Conservation (phyloP, 1,140 invertebrate genomes). For the Zaprionus ornatus region DNA sequence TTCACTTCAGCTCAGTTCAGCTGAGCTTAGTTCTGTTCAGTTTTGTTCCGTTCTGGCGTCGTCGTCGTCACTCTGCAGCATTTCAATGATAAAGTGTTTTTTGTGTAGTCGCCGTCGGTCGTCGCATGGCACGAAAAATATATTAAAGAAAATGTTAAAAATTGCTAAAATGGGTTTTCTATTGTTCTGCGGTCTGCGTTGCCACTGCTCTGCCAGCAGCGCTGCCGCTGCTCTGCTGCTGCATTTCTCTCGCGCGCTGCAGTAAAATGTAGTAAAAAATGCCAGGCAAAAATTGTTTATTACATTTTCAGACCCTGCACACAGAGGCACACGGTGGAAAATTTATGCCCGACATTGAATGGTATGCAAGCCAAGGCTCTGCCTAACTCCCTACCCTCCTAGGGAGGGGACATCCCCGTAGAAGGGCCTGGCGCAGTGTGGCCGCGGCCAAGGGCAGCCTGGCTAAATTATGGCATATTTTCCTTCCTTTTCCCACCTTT, state of each 20-base stretch:
- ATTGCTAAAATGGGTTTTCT: constrained; percentile 61
- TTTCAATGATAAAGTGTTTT: constrained; percentile 66
- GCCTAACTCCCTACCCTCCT: too few relatives aligned
- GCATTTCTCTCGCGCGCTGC: constrained; percentile 19
- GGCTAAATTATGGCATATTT: constrained; percentile 52
- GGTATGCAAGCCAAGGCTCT: constrained; percentile 39
- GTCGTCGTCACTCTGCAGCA: constrained; percentile 50
- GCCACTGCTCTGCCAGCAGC: constrained; percentile 11
- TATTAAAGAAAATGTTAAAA: constrained; percentile 68
- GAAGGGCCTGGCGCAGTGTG: constrained; percentile 2
- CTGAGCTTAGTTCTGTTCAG: constrained; percentile 1
- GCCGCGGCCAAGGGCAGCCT: constrained; percentile 44
- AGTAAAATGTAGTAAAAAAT: constrained; percentile 45
- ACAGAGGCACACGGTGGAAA: constrained; percentile 50
- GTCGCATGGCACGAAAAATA: constrained; percentile 40
- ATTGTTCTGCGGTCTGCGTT: constrained; percentile 55
- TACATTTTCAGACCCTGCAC: constrained; percentile 52
- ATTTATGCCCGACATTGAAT: constrained; percentile 67
- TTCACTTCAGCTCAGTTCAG: neutral
- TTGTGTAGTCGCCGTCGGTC: constrained; percentile 40
- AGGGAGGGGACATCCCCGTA: neutral
- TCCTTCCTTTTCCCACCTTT: constrained; percentile 9
- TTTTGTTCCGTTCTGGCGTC: neutral
- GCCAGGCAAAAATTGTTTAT: constrained; percentile 55
- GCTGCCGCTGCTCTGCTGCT: constrained; percentile 30